phyloP scores from a whole-genome alignment of 1,140 invertebrate genomes.

The Palaemon carinicauda region DNA sequence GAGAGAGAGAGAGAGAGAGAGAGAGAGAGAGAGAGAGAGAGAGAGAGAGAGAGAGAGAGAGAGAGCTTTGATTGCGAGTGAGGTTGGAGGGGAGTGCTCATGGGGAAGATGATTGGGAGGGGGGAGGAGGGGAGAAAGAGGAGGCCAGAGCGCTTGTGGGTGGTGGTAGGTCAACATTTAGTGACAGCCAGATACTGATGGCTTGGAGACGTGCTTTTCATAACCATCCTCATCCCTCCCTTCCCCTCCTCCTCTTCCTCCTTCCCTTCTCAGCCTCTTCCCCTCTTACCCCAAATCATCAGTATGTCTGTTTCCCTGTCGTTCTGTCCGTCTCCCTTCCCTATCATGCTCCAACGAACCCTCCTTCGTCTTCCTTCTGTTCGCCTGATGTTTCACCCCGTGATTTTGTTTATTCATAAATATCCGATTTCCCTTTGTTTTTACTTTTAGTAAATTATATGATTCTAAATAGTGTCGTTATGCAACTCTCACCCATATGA shows the following conservation, averaged over 20 bases:
- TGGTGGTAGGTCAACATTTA: conserved; percentile 32
- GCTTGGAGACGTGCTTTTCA: conserved; percentile 36
- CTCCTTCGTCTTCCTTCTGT: background rate
- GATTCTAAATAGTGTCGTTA: background rate
- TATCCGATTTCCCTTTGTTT: background rate
- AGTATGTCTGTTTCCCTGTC: background rate
- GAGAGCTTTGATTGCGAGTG: background rate
- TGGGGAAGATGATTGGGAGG: background rate
- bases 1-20: background rate
- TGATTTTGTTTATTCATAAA: background rate
- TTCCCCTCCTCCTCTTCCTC: background rate
- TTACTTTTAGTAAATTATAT: background rate
- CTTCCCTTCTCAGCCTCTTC: background rate
- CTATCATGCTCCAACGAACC: background rate
- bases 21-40: background rate
- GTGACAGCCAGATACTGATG: conserved; percentile 49
- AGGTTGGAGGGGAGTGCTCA: background rate
- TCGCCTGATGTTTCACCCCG: background rate
- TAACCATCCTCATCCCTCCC: conserved; percentile 16
- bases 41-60: conserved; percentile 19
- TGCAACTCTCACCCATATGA: too few relatives aligned
- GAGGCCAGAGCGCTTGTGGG: background rate
- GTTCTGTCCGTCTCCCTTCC: background rate
- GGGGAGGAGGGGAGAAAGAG: background rate
- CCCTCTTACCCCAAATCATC: background rate